These are phyloP conservation scores for Ashinkailepas kermadecensis DNA, from an alignment of 2,888 invertebrate genomes.

Conservation along the genomic window DNA sequence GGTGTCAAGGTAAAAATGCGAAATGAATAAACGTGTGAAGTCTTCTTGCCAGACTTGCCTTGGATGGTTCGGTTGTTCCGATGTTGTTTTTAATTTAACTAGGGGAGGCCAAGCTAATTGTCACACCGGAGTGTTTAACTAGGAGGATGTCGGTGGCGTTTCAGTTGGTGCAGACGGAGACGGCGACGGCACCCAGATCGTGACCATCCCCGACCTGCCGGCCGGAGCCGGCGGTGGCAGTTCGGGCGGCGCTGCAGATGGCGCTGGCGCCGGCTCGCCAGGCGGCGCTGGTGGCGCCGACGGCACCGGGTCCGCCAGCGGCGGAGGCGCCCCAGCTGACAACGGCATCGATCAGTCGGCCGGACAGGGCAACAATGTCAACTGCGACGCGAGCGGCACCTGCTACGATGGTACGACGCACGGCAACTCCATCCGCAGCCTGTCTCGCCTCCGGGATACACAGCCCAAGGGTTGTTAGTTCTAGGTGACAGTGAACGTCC, in stretches of 20 bases:
- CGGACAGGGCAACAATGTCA: conserved; percentile 58
- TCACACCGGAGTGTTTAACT: too few species aligned
- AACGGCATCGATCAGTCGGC: not conserved
- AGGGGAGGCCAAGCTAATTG: too few species aligned
- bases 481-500: too few species aligned
- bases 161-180: not conserved
- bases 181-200: not conserved
- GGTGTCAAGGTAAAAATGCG: too few species aligned
- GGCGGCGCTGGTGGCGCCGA: conserved; percentile 22
- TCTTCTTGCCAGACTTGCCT: too few species aligned
- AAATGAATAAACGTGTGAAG: too few species aligned
- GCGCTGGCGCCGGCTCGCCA: conserved; percentile 24
- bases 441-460: too few species aligned
- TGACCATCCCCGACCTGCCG: not conserved
- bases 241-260: conserved; percentile 26
- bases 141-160: not conserved
- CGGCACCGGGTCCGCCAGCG: conserved; percentile 23
- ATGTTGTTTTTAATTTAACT: too few species aligned
- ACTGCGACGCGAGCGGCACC: conserved; percentile 89
- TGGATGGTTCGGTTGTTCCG: too few species aligned
- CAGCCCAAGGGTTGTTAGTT: too few species aligned
- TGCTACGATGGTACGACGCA: conserved; percentile 73
- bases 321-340: conserved; percentile 24
- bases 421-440: too few species aligned
- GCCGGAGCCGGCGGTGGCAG: conserved; percentile 24